Evolutionary conservation across 2,888 invertebrate species (phyloP), one percentile per base, ranked within the genome.

Genomic region (Volucella inanis): DNA sequence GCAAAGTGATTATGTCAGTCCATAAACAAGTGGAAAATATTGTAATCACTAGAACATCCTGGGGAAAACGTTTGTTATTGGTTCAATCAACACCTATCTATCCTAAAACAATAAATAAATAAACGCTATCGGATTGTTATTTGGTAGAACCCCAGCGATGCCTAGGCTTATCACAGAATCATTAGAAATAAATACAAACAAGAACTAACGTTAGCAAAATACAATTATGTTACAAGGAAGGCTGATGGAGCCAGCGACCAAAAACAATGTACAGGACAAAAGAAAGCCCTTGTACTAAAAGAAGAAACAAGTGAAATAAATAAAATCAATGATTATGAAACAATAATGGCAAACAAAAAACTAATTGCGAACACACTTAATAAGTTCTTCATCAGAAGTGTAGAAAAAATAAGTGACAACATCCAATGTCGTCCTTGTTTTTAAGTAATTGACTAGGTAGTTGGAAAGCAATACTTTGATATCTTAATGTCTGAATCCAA

Each of bases 261-360:
- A 45, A 45, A 12, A n/a, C 45, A 11, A 45, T 45, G 45, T 22
- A 3, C 2, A 22, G 18, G 18, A 22, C 1, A 54, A 54, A 31
- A 54, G n/a, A 52, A 52, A 54, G 18, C 54, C 15, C 54, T 55
- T 38, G 55, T 55, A 11, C 8, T 55, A 55, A 55, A 31, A 55
- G 39, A 55, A 55, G 38, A 55, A 55, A 31, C 41, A 15, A 10
- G 18, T 18, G 15, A 14, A 59, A 59, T 59, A 41, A 59, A 41
- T 0, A 59, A 59, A 59, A 14, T 41, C 12, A 14, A 55, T 14
- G n/a, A 39, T 59, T 41, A 59, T 14, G 57, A 41, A 41, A 59
- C 39, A 59, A 41, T 59, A n/a, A 59, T 59, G 41, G 15, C 57
- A 39, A 59, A 59, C 41, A 59, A 59, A 59, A 41, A 41, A 15